A percentile compares a stretch with the other conserved stretches of the same genome.
Conservation (phyloP, 1,140 invertebrate genomes). For the Lasioglossum albipes region DNA sequence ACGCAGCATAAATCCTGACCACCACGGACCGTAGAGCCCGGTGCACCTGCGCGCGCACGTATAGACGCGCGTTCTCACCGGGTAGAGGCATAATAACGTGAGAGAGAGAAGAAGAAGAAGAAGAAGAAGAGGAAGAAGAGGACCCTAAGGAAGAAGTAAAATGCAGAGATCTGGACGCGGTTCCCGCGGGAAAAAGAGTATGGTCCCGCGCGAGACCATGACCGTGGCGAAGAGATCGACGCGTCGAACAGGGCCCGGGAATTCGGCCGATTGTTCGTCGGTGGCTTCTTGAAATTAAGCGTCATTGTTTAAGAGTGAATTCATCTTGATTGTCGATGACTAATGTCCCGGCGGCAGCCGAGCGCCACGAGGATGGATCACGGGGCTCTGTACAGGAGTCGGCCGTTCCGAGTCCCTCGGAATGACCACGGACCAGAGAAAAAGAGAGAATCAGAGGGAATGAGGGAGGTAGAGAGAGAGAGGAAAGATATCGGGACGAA, state of each 20-base stretch:
- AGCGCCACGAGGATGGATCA: slow-evolving; percentile 63
- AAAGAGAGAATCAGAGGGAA: not conserved
- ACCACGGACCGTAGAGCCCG: not conserved
- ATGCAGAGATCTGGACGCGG: no score
- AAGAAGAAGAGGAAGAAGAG: no score
- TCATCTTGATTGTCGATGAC: slow-evolving; percentile 72
- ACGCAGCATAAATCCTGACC: slow-evolving; percentile 57
- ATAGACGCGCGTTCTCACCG: slow-evolving; percentile 40
- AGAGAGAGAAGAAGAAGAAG: no score
- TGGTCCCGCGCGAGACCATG: no score
- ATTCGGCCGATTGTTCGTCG: slow-evolving; percentile 65
- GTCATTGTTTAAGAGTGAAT: slow-evolving; percentile 73
- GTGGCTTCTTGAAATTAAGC: slow-evolving; percentile 72
- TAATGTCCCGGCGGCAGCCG: slow-evolving; percentile 59
- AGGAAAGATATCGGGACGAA: slow-evolving; percentile 46
- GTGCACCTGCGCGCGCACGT: not conserved
- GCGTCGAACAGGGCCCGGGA: slow-evolving; percentile 22
- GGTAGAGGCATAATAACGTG: slow-evolving; percentile 40
- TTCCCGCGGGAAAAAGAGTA: no score
- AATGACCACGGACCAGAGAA: slow-evolving; percentile 32
- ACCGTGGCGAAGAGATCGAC: no score
- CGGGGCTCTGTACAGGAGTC: slow-evolving; percentile 58
- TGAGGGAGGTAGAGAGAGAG: not conserved
- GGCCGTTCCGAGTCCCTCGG: not conserved
- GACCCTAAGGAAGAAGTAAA: no score